Base-by-base conservation (phyloP, 2,113 vertebrate genomes). In the Chaetops frenatus region DNA sequence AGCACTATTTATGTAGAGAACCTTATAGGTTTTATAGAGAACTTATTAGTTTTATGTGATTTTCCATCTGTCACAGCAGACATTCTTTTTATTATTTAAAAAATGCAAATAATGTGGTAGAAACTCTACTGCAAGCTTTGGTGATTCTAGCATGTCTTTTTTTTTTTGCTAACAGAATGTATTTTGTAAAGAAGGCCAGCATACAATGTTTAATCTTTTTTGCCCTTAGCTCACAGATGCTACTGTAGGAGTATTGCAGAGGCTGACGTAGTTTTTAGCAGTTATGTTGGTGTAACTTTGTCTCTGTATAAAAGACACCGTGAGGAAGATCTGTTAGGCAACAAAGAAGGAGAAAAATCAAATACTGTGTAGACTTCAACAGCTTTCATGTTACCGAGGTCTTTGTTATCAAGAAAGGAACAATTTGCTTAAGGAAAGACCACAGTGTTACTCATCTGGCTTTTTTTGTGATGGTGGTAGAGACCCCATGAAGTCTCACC, bases 201-300 rank as follows among this genome's bases (percentile, higher is more conserved):
- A 93, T 88, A 64, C 48, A 88, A 45, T 72, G 40, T 90, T 88
- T 88, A 92, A 92, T 93, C 82, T 92, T 95, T 93, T 93, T 83
- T 94, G 92, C 91, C 92, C 92, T 78, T 58, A 86, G 85, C 84
- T 92, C 92, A 94, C 95, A 96, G 94, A 96, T 96, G 96, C 95
- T 96, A 88, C 90, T 96, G 94, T 95, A 95, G 94, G 91, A 95
- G 95, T 95, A 95, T 28, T 96, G 92, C 93, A 96, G 95, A 90
- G 94, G 93, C 90, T 96, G 95, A 92, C 94, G 44, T 95, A 94
- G 93, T 87, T 96, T 95, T 95, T 97, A 97, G 95, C 94, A 97
- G 92, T 91, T 95, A 93, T 92, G 94, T 95, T 92, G 90, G 92
- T 97, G 95, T 95, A 95, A 95, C 93, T 95, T 94, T 82, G 56